Evolutionary conservation across 1,140 invertebrate genomes (phyloP).

Genomic region (Tribolium castaneum): DNA sequence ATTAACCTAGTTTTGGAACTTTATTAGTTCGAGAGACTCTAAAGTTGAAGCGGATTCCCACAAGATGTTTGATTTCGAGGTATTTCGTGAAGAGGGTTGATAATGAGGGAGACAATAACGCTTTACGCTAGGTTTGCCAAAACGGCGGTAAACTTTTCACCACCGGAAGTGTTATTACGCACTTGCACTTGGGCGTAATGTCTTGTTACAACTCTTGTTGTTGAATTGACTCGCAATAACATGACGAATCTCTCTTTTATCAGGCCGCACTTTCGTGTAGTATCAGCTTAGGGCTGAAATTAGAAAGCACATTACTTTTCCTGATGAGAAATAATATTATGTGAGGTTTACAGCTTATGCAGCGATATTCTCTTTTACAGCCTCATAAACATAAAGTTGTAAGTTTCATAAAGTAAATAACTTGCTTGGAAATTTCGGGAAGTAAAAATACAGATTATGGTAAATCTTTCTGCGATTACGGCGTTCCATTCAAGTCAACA

Average conservation of each 20-base stretch:
- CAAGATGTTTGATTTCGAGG: neutral
- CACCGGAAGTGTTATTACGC: too few relatives aligned
- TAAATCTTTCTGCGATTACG: neutral
- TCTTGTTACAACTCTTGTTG: too few relatives aligned
- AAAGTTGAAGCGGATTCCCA: neutral
- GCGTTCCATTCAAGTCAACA: neutral
- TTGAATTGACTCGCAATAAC: too few relatives aligned
- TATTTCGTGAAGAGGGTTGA: neutral
- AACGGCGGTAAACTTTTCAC: neutral
- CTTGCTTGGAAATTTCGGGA: conserved; percentile 1
- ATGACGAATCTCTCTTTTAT: too few relatives aligned
- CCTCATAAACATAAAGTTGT: conserved; percentile 8
- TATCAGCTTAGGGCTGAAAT: neutral
- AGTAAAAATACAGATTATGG: conserved; percentile 4
- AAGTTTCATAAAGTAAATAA: conserved; percentile 19
- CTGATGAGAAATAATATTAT: conserved; percentile 29
- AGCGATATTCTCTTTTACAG: neutral
- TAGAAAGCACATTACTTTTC: conserved; percentile 19
- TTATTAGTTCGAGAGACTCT: conserved; percentile 12
- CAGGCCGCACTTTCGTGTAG: too few relatives aligned
- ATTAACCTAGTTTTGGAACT: conserved; percentile 8
- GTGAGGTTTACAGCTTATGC: conserved; percentile 8
- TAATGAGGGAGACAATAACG: conserved; percentile 1
- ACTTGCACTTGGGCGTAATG: too few relatives aligned
- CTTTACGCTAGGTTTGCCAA: neutral